These are phyloP conservation scores for Sebastes cheni DNA, from an alignment of 2,797 vertebrate genomes.

Conservation along the genomic window DNA sequence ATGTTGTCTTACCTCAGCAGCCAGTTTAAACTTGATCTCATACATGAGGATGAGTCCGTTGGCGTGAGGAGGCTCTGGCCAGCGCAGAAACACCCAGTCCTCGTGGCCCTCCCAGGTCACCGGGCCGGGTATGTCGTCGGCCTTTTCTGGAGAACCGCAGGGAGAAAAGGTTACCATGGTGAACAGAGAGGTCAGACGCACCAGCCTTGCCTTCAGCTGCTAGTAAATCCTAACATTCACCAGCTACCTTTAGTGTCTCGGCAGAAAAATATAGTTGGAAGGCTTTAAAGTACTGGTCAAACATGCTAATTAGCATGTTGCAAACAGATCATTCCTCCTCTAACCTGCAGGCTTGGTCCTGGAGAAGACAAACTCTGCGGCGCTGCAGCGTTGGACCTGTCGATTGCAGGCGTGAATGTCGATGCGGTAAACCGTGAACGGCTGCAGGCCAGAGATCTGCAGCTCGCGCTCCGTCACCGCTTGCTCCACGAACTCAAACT, in stretches of 20 bases:
- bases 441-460: constrained; percentile 89
- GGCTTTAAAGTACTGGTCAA: background rate
- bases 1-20: constrained; percentile 85
- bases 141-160: constrained; percentile 84
- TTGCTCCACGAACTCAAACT: constrained; percentile 89
- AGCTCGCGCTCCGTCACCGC: constrained; percentile 88
- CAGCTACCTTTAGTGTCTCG: background rate
- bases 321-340: background rate
- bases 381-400: constrained; percentile 91
- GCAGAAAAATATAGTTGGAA: background rate
- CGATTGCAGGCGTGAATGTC: constrained; percentile 97
- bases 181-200: background rate
- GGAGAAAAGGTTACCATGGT: background rate
- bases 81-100: constrained; percentile 89
- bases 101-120: constrained; percentile 89
- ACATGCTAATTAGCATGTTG: background rate
- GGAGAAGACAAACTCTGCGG: constrained; percentile 94
- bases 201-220: background rate
- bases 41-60: constrained; percentile 97
- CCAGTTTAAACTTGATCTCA: constrained; percentile 92
- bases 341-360: constrained; percentile 96
- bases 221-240: background rate
- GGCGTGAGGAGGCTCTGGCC: constrained; percentile 89
- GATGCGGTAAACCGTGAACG: constrained; percentile 95
- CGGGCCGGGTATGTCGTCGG: constrained; percentile 91